These are phyloP conservation scores for Oithona nana DNA, from an alignment of 2,888 invertebrate species.

Conservation along the genomic window DNA sequence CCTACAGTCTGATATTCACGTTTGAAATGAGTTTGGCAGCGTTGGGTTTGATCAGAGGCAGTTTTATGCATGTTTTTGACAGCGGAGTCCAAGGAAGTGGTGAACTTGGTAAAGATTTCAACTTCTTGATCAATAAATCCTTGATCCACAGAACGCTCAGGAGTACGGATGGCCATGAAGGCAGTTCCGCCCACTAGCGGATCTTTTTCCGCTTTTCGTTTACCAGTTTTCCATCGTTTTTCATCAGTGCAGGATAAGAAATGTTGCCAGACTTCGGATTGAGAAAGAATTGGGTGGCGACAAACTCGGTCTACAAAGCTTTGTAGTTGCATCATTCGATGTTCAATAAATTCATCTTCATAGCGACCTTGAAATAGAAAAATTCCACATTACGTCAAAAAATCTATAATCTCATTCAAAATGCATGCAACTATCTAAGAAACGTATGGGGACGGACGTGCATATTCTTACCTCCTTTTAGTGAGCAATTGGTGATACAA, in stretches of 20 bases:
- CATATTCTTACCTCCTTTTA: no score
- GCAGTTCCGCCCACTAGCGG: slow-evolving; percentile 71
- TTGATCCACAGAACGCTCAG: slow-evolving; percentile 47
- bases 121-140: slow-evolving; percentile 49
- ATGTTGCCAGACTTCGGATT: slow-evolving; percentile 83
- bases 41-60: slow-evolving; percentile 65
- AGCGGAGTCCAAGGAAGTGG: slow-evolving; percentile 65
- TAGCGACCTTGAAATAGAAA: slow-evolving; percentile 48
- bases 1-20: slow-evolving; percentile 79
- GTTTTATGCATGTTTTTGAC: slow-evolving; percentile 62
- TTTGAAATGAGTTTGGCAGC: slow-evolving; percentile 62
- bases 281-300: slow-evolving; percentile 80
- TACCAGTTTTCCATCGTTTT: slow-evolving; percentile 91
- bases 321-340: slow-evolving; percentile 77
- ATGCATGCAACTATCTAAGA: no score
- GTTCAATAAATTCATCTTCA: slow-evolving; percentile 90
- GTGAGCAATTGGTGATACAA: no score
- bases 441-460: no score
- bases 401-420: no score
- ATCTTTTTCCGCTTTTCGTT: slow-evolving; percentile 84
- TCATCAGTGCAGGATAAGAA: slow-evolving; percentile 94
- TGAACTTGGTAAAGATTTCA: slow-evolving; percentile 61
- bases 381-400: no score
- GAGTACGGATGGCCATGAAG: slow-evolving; percentile 69
- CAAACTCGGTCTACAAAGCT: slow-evolving; percentile 94